Percentiles rank a stretch among this genome's conserved stretches.
These are phyloP conservation scores for Anthopleura xanthogrammica DNA, from an alignment of 92 coral and sea anemone genomes.

Conservation along the genomic window DNA sequence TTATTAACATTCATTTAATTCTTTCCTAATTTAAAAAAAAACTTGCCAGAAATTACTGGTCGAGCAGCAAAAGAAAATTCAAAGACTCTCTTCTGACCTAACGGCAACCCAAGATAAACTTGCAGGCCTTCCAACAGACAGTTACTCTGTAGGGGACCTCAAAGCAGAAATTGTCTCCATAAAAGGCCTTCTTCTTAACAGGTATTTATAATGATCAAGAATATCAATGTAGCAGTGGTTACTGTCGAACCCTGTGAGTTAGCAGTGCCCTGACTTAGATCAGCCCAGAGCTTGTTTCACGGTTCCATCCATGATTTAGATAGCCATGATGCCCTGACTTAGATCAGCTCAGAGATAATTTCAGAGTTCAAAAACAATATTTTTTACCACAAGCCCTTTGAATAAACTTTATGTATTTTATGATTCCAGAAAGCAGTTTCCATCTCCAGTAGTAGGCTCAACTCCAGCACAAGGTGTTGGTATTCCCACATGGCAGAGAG, in stretches of 20 bases:
- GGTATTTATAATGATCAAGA: conserved; percentile 31
- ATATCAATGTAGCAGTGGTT: too few relatives aligned
- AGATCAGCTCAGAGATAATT: neutral
- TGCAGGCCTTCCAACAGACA: conserved; percentile 77
- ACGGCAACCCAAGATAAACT: conserved; percentile 75
- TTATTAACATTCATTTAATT: neutral
- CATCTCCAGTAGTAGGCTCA: conserved; percentile 78
- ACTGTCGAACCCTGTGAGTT: neutral
- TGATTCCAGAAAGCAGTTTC: conserved; percentile 77
- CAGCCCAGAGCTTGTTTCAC: neutral
- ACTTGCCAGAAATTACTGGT: conserved; percentile 45
- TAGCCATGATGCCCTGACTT: neutral
- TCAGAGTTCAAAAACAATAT: conserved; percentile 4
- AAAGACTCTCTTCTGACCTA: conserved; percentile 61
- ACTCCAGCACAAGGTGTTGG: conserved; percentile 65
- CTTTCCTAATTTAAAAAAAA: neutral
- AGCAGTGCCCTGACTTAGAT: neutral
- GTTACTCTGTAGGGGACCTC: conserved; percentile 71
- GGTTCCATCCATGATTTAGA: neutral
- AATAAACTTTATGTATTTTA: neutral
- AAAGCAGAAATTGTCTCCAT: conserved; percentile 86
- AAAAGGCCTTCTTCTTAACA: conserved; percentile 86
- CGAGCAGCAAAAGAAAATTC: conserved; percentile 68
- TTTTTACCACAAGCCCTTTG: neutral
- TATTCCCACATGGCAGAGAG: conserved; percentile 92